Percentiles rank a stretch among this genome's conserved stretches.
Conservation (phyloP, 1,140 invertebrate species). For the Zeugodacus cucurbitae region DNA sequence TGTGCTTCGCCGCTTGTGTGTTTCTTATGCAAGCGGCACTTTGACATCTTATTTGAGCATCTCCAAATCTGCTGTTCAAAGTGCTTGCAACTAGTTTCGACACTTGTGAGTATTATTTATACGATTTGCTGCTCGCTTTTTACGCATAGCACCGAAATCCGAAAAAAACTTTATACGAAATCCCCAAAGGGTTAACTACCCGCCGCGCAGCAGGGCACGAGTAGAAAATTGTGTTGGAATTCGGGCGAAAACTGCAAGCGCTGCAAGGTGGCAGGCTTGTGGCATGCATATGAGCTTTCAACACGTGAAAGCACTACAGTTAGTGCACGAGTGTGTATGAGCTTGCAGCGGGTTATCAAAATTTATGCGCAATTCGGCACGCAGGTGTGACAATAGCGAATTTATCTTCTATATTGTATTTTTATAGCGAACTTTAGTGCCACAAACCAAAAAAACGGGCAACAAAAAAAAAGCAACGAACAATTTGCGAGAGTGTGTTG, state of each 20-base stretch:
- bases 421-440: neutral
- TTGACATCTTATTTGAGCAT: constrained; percentile 16
- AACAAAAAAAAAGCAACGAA: neutral
- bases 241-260: neutral
- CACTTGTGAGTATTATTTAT: neutral
- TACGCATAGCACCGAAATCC: neutral
- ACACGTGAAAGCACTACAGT: neutral
- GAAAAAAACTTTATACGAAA: too few relatives aligned
- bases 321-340: neutral
- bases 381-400: constrained; percentile 35
- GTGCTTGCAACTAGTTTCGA: neutral
- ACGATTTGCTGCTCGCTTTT: neutral
- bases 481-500: neutral
- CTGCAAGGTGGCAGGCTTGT: neutral
- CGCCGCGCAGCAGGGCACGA: neutral
- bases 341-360: neutral
- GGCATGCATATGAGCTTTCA: neutral
- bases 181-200: neutral
- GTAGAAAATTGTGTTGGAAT: neutral
- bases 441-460: too few relatives aligned
- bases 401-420: constrained; percentile 26
- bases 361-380: constrained; percentile 37
- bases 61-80: neutral
- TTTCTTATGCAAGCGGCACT: constrained; percentile 19
- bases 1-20: neutral